Base-by-base conservation (phyloP, 2,113 vertebrate genomes). In the Stegastes partitus region DNA sequence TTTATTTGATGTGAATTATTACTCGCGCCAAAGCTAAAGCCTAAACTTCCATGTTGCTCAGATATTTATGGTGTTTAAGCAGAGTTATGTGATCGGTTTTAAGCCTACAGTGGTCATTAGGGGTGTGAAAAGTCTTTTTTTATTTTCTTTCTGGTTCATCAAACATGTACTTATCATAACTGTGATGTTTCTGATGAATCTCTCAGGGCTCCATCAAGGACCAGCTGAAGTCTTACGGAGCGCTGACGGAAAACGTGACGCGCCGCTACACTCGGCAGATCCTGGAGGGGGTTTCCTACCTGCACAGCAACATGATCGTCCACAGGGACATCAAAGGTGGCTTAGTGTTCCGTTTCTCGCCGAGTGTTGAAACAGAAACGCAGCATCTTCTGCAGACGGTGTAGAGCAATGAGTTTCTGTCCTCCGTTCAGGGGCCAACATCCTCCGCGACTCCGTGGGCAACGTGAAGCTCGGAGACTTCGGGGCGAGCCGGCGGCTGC, bases 301-400 rank as follows among this genome's bases (percentile, higher is more conserved):
- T 99, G 87, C 98, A 99, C 94, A 98, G 97, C 91, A 99, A 99
- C 89, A 99, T 99, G 98, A 99, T 99, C 82, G 98, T 99, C 77
- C 98, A 99, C 93, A 93, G 98, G 91, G 98, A 99, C 94, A 98
- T 99, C 87, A 99, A 99, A 97, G 98, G 98, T 99, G 89, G 37
- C 18, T 50, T 47, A 9, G 4, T 34, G 34, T 34, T n/a, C n/a
- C n/a, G 34, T 34, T 34, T 34, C 9, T 34, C 4, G 34, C 34
- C 21, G n/a, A n/a, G n/a, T n/a, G n/a, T n/a, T n/a, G 8, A 34
- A 10, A 34, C 31, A 34, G 31, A 7, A 34, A 34, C 6, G 2
- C 7, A 34, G 2, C 31, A 7, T 9, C 31, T 34, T 34, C 31
- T 34, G 31, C 21, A n/a, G 10, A 49, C 7, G 47, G 47, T 42